A percentile compares a stretch with the other conserved stretches of the same genome.
Evolutionary conservation across 2,113 vertebrate species (phyloP).

Genomic region (Pygathrix nemaeus): DNA sequence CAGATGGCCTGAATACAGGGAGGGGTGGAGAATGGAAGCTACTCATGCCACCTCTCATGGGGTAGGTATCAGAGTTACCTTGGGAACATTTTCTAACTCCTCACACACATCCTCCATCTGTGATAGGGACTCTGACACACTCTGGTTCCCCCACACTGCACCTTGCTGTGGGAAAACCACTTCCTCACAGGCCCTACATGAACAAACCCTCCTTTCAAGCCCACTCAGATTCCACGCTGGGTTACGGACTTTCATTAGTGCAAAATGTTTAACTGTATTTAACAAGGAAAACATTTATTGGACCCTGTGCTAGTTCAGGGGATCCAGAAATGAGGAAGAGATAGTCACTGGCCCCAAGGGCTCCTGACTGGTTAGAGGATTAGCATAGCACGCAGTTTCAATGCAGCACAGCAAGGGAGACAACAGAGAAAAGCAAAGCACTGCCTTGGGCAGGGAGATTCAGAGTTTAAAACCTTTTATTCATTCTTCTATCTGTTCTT

Average conservation of each 20-base stretch:
- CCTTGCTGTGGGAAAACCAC: background rate
- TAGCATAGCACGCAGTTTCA: background rate
- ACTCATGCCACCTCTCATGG: background rate
- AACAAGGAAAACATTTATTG: background rate
- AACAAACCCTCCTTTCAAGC: background rate
- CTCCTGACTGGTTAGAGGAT: background rate
- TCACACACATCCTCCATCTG: background rate
- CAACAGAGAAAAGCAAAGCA: background rate
- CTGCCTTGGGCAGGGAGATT: background rate
- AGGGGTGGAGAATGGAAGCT: background rate
- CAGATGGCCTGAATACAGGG: background rate
- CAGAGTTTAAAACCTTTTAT: background rate
- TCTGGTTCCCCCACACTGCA: background rate
- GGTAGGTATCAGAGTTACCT: background rate
- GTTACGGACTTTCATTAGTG: background rate
- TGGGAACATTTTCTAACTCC: background rate
- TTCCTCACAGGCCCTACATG: background rate
- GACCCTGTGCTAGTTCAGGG: no score
- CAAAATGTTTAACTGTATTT: background rate
- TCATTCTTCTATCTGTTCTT: background rate
- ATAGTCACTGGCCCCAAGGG: background rate
- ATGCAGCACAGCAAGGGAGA: background rate
- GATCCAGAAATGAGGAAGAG: background rate
- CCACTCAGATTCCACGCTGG: background rate
- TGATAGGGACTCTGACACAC: background rate